Evolutionary conservation across 2,888 invertebrate species (phyloP), one percentile per base, ranked within the genome.

Genomic region (Hirtodrosophila trivittata): DNA sequence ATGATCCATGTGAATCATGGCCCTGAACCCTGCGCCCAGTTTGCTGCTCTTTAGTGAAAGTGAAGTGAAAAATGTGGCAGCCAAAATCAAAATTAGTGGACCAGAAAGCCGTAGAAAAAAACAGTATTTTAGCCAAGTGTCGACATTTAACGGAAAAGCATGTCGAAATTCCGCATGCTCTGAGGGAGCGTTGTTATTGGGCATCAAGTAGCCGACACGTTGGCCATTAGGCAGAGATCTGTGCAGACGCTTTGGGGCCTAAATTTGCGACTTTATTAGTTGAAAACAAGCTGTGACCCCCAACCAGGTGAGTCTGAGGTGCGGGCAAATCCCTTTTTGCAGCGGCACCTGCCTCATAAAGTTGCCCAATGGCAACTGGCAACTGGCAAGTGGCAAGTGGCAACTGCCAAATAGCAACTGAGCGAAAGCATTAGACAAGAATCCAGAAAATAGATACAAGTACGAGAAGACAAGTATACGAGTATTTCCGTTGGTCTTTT

Each of bases 241-340:
- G 42, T 25, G 37, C 33, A 21, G 42, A 47, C 37, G 49, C 72
- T 45, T 14, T n/a, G 42, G 76, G 59, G 50, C 55, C 59, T 81
- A 66, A 77, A 74, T 84, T 84, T 77, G 66, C 62, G 42, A 71
- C 41, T 86, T 81, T 86, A 81, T 84, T 86, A 77, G 82, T 39
- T 52, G 52, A 63, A 77, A 84, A 81, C 68, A 52, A 49, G 30
- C 33, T 25, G 13, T 10, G 47, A 49, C 47, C 30, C 6, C n/a
- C n/a, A n/a, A n/a, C 16, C 13, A n/a, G 12, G 18, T 32, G 16
- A 8, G 37, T n/a, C 2, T 8, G 35, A 39, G 4, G n/a, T 35
- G 38, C 47, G 56, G 35, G 38, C 59, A 64, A 55, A 66, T 70
- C 64, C 85, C 82, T 63, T 63, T 70, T 56, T 42, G 43, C 25